These are phyloP conservation scores for Phataginus tetradactyla DNA, from an alignment of 2,797 vertebrate species.

Conservation along the genomic window DNA sequence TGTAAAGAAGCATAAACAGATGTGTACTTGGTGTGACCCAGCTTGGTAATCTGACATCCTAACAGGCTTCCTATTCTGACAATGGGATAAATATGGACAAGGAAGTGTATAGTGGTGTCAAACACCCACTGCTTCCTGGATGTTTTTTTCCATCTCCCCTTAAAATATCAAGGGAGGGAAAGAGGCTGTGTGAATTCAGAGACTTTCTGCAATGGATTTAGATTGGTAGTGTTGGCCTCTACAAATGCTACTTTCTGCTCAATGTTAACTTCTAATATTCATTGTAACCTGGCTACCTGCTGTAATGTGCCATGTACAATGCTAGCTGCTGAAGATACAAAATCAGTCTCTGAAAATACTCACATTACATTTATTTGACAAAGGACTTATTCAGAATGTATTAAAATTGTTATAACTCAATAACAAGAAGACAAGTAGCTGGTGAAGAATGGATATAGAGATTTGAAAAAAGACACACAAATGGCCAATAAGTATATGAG, in stretches of 20 bases:
- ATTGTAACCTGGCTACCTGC: background rate
- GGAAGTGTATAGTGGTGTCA: background rate
- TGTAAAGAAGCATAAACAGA: constrained; percentile 80
- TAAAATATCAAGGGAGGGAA: background rate
- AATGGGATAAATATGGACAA: background rate
- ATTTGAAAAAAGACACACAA: background rate
- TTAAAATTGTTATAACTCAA: background rate
- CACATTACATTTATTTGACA: background rate
- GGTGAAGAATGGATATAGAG: background rate
- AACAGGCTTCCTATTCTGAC: background rate
- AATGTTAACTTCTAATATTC: background rate
- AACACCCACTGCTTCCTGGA: background rate
- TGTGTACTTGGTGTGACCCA: background rate
- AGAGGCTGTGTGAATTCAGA: background rate
- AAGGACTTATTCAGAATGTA: background rate
- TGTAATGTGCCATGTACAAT: background rate
- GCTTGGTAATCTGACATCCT: background rate
- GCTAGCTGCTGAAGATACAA: background rate
- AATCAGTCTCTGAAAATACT: background rate
- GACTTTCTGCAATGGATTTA: background rate
- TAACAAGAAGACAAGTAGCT: background rate
- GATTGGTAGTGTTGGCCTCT: background rate
- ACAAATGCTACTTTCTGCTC: background rate
- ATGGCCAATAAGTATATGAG: background rate
- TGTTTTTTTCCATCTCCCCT: background rate